Base-by-base conservation (phyloP, 2,113 vertebrate genomes). In the Tricholaema leucomelas region DNA sequence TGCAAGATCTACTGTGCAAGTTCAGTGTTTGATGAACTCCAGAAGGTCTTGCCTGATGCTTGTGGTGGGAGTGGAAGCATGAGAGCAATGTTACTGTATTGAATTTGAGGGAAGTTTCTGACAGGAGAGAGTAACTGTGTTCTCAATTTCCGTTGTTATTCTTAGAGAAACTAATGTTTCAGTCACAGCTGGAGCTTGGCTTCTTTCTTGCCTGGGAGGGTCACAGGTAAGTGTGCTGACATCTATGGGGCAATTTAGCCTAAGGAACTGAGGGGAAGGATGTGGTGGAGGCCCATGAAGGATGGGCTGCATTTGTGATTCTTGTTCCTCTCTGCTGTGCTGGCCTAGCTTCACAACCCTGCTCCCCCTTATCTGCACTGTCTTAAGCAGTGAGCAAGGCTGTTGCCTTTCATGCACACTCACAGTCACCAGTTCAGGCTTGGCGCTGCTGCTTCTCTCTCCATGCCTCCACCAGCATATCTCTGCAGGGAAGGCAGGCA, bases 351-450 rank as follows among this genome's bases (percentile, higher is more conserved):
- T 40, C 25, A 52, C 2, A 4, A 50, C 9, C 27, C 38, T 31
- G 50, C 10, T 42, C 28, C 2, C 0, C 0, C 0, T 27, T 69
- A n/a, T 7, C 66, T 15, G 12, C 44, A 31, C 24, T 75, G 8
- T 31, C 46, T n/a, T 42, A 21, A 76, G 40, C 25, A 23, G 1
- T 24, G 10, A 58, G n/a, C 1, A 0, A 58, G 40, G 35, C 42
- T 72, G 28, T 42, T 82, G 64, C 30, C 48, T 80, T 71, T 46
- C 25, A 16, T 35, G 61, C 1, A 0, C 14, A 18, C 46, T 44
- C 40, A 21, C 12, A 4, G 18, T 18, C 70, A 7, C 17, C 27
- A 36, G 19, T 5, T 16, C 35, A 36, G 73, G 48, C 19, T 25
- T 54, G 25, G 19, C 13, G 18, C 8, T 66, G 35, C 28, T 46